phyloP scores from a whole-genome alignment of 2,113 vertebrate species.

The Bubalus kerabau region DNA sequence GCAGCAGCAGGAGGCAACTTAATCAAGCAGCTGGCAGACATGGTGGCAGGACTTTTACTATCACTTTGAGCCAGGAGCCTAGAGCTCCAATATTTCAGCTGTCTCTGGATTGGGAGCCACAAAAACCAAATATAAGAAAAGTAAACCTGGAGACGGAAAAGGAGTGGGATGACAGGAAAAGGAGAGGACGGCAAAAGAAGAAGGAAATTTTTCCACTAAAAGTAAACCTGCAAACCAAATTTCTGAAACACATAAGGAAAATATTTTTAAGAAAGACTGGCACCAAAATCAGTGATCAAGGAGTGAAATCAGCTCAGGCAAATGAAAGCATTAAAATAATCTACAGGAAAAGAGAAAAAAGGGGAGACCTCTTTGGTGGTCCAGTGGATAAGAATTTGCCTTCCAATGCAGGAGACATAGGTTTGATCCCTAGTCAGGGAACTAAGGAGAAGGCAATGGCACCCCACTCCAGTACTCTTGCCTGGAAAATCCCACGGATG shows the following conservation, averaged over 20 bases:
- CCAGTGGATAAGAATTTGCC: not conserved
- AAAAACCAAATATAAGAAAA: not conserved
- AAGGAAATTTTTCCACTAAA: not conserved
- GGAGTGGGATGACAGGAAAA: not conserved
- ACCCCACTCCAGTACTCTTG: not conserved
- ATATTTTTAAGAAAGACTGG: not conserved
- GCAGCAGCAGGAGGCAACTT: not conserved
- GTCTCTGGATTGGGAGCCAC: not conserved
- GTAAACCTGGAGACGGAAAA: not conserved
- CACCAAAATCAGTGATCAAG: not conserved
- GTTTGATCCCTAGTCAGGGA: not conserved
- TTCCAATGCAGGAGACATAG: not conserved
- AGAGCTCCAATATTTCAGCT: not conserved
- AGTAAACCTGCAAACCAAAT: not conserved
- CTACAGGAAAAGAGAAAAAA: not conserved
- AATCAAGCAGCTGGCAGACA: not conserved
- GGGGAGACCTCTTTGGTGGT: not conserved
- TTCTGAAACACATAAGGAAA: not conserved
- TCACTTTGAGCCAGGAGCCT: not conserved
- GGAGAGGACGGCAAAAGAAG: not conserved
- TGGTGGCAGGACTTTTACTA: not conserved
- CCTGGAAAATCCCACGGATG: accelerated
- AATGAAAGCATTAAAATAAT: not conserved
- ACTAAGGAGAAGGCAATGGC: not conserved
- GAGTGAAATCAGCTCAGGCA: not conserved